Conservation (phyloP, 1,140 invertebrate species). For the Ridgeia piscesae region DNA sequence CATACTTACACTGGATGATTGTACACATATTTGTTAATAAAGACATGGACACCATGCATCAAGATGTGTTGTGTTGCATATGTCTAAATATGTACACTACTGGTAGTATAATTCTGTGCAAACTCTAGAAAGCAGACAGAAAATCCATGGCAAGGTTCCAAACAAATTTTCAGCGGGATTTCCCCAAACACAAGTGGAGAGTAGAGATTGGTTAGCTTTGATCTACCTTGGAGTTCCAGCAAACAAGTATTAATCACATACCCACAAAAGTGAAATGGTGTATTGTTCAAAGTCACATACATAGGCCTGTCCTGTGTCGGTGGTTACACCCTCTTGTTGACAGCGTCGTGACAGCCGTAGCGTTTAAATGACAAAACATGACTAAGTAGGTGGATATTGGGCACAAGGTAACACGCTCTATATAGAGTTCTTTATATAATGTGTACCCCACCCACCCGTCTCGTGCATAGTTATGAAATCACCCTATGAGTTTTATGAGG, state of each 20-base stretch:
- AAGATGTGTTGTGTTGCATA: background rate
- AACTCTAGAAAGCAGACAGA: background rate
- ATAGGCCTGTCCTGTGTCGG: background rate
- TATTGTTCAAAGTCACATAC: background rate
- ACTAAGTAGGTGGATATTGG: background rate
- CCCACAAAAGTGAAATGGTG: background rate
- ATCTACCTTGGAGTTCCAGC: background rate
- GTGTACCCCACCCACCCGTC: background rate
- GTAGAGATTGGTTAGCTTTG: background rate
- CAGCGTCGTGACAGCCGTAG: background rate
- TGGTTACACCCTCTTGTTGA: background rate
- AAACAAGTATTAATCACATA: background rate
- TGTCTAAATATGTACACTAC: background rate
- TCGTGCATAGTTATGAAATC: background rate
- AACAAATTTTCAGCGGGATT: background rate
- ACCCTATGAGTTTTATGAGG: background rate
- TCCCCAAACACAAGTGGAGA: background rate
- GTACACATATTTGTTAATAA: background rate
- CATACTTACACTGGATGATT: background rate
- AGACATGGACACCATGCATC: background rate
- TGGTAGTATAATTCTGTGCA: background rate
- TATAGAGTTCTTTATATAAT: background rate
- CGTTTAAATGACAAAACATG: background rate
- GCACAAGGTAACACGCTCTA: background rate
- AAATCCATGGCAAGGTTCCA: background rate